Evolutionary conservation across 1,140 invertebrate genomes (phyloP), one percentile per base, ranked within the genome.

Genomic region (Drosophila azteca): DNA sequence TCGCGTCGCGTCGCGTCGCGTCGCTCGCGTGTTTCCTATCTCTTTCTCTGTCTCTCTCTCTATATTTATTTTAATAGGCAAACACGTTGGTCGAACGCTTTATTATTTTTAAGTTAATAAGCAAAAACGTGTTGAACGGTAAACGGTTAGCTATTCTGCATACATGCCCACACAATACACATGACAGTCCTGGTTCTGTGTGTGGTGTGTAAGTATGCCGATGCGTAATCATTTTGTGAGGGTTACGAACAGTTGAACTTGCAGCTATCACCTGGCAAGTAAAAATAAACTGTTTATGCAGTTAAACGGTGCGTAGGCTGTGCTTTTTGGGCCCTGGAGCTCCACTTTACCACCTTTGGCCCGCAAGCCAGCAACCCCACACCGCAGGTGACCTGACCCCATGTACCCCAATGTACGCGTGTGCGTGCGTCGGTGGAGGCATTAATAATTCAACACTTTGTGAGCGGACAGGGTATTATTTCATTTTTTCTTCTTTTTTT

Each of bases 221-320:
- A 75, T 73, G 64, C 55, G 67, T 79, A 82, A 79, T 79, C 61
- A 81, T 77, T 77, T 62, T 46, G 31, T 44, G 69, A 67, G 69
- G 76, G 82, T 81, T 78, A 87, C 80, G 64, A 76, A 72, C 74
- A 77, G 63, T 84, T 84, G 81, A 84, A 85, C 80, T 84, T 84
- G 73, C 81, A 84, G 82, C 80, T 85, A 72, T 49, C 61, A 54
- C 60, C 46, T 31, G 46, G 49, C 43, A 74, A 66, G 70, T 61
- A 85, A 75, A 85, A 85, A 85, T 85, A 87, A 85, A 87, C 83
- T 88, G 78, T 82, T 85, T 71, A 88, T 85, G 78, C 83, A 85
- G 64, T 81, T 87, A 73, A 69, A 39, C 35, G 11, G 35, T 64
- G 68, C 39, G 35, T 44, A 31, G 52, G 45, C 20, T 53, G 67